Conservation (phyloP, 2,113 vertebrate genomes). For the Cyanoramphus novaezelandiae region DNA sequence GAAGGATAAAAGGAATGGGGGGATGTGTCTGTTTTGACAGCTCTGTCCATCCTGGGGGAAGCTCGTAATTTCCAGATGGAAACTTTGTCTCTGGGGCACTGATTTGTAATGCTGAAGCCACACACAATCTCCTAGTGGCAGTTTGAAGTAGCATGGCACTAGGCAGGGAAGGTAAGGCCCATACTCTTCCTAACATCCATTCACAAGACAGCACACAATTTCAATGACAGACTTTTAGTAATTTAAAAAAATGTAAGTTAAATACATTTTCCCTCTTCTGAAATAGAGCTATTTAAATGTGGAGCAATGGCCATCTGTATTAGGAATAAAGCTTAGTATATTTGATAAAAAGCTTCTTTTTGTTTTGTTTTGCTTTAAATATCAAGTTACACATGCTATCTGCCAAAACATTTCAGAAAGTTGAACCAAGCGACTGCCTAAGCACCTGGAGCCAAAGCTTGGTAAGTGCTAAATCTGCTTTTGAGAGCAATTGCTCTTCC, state of each 20-base stretch:
- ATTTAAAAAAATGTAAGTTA: background rate
- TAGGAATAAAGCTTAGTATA: background rate
- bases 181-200: background rate
- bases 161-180: background rate
- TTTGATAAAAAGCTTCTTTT: background rate
- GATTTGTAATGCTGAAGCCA: background rate
- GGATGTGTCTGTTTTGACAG: background rate
- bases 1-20: background rate
- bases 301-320: background rate
- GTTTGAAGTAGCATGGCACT: background rate
- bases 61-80: background rate
- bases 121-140: background rate
- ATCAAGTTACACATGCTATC: background rate
- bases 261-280: background rate
- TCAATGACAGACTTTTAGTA: background rate
- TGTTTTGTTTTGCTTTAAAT: background rate
- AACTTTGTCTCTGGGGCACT: background rate
- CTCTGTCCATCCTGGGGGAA: background rate
- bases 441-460: background rate
- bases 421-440: background rate
- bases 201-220: background rate
- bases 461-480: background rate
- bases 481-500: background rate
- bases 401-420: constrained; percentile 9
- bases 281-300: background rate